A percentile compares a stretch with the other conserved stretches of the same genome.
These are phyloP conservation scores for Himalopsyche phryganea DNA, from an alignment of 1,140 invertebrate genomes.

Conservation along the genomic window DNA sequence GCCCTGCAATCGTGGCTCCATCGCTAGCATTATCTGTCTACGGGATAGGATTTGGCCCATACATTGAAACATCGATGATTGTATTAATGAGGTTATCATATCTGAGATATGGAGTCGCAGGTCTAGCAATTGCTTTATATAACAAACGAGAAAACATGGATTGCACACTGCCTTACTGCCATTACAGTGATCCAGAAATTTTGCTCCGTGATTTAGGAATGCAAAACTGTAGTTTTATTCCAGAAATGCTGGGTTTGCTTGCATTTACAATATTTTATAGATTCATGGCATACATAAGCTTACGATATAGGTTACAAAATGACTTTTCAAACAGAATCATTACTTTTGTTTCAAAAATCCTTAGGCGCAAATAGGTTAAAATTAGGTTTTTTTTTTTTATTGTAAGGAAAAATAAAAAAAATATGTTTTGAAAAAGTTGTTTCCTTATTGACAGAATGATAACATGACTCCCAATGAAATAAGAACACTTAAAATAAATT, in stretches of 20 bases:
- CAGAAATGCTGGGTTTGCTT: slow-evolving; percentile 46
- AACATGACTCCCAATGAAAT: neutral
- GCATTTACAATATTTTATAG: slow-evolving; percentile 48
- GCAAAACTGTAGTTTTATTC: slow-evolving; percentile 38
- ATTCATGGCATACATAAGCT: slow-evolving; percentile 44
- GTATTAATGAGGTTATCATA: slow-evolving; percentile 59
- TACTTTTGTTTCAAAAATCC: too few relatives aligned
- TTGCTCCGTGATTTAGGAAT: slow-evolving; percentile 52
- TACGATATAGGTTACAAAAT: slow-evolving; percentile 45
- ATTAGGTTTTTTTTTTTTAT: neutral
- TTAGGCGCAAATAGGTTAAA: slow-evolving; percentile 41
- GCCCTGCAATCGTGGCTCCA: slow-evolving; percentile 56
- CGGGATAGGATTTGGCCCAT: slow-evolving; percentile 60
- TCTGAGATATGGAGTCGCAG: slow-evolving; percentile 56
- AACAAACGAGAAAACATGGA: slow-evolving; percentile 41
- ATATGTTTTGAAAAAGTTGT: neutral
- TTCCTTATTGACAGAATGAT: neutral
- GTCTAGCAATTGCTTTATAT: slow-evolving; percentile 46
- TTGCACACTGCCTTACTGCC: slow-evolving; percentile 59
- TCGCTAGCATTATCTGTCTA: slow-evolving; percentile 60
- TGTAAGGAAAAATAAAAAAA: neutral
- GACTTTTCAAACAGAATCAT: slow-evolving; percentile 45
- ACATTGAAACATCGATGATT: slow-evolving; percentile 54
- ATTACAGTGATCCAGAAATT: slow-evolving; percentile 52
- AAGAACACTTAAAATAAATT: too few relatives aligned